phyloP scores from a whole-genome alignment of 2,113 vertebrate genomes.

The Onychorhynchus coronatus region DNA sequence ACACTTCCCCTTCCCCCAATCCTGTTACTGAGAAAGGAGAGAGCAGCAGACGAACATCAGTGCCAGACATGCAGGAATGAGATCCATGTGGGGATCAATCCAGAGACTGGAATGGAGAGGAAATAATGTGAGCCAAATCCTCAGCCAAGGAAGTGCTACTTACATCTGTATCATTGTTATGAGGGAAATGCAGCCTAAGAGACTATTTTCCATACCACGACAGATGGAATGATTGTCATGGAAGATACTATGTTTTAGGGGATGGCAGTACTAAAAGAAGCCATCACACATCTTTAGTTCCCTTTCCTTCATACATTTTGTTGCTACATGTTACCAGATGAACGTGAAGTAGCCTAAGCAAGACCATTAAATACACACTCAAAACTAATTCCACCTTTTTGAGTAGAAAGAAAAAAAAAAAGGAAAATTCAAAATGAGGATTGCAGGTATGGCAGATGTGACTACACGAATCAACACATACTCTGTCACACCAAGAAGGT shows the following conservation, averaged over 20 bases:
- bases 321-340: not conserved
- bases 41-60: not conserved
- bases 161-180: not conserved
- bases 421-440: not conserved
- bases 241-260: not conserved
- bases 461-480: not conserved
- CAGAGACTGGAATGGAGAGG: not conserved
- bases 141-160: not conserved
- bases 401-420: not conserved
- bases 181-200: not conserved
- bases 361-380: not conserved
- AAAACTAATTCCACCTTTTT: not conserved
- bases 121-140: not conserved
- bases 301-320: not conserved
- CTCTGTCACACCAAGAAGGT: not conserved
- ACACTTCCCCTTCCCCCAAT: rapidly evolving
- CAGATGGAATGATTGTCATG: not conserved
- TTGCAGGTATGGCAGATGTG: not conserved
- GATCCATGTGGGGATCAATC: not conserved
- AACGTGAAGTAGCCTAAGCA: not conserved
- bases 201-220: not conserved
- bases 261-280: not conserved
- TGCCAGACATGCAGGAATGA: not conserved
- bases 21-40: not conserved
- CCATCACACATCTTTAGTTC: not conserved